Evolutionary conservation across 2,797 vertebrate genomes (phyloP).

Genomic region (Tragelaphus oryx): DNA sequence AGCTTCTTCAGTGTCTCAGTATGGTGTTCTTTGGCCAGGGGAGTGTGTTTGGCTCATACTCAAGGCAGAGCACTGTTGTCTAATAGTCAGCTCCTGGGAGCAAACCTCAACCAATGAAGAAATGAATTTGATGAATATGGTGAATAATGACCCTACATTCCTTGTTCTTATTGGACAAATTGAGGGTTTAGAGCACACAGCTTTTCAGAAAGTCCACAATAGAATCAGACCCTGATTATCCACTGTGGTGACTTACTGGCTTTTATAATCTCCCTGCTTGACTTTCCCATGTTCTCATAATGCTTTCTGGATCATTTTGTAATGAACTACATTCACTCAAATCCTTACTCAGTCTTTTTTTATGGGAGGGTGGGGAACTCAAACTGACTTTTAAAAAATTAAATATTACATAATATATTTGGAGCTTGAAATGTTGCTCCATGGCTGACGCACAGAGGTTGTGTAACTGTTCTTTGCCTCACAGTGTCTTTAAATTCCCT

Average conservation of each 20-base stretch:
- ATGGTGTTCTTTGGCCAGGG: background rate
- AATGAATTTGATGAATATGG: background rate
- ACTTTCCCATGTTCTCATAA: background rate
- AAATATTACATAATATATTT: background rate
- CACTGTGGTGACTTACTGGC: background rate
- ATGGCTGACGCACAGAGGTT: background rate
- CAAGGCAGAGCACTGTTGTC: accelerated
- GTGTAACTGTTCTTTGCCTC: background rate
- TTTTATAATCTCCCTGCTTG: background rate
- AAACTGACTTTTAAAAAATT: background rate
- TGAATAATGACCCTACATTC: background rate
- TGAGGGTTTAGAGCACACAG: background rate
- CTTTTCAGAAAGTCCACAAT: background rate
- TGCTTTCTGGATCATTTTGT: background rate
- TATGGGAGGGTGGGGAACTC: accelerated
- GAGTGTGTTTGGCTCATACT: background rate
- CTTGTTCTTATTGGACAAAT: background rate
- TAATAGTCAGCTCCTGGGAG: background rate
- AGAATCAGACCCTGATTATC: too few species aligned
- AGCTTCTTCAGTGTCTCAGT: background rate
- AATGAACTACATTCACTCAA: background rate
- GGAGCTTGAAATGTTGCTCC: background rate
- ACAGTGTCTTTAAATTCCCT: background rate
- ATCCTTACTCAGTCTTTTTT: background rate
- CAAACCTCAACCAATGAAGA: background rate